These are phyloP conservation scores for Petrocephalus sullivani DNA, from an alignment of 2,797 vertebrate species.

Conservation along the genomic window DNA sequence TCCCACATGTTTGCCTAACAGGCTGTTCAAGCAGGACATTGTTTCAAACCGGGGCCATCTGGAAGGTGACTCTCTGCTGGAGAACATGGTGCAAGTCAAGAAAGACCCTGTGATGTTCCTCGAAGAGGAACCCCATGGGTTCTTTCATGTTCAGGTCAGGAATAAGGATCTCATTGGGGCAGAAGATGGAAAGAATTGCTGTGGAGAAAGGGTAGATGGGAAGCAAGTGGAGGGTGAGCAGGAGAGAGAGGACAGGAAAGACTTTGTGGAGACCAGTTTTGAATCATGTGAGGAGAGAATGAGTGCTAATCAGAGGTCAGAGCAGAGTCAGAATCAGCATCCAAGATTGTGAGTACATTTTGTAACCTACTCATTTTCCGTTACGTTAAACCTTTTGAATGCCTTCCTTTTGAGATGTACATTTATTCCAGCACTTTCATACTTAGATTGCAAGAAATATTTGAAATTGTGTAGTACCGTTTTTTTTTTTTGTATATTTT, in stretches of 20 bases:
- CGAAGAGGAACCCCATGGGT: conserved; percentile 53
- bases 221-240: conserved; percentile 41
- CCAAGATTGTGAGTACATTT: conserved; percentile 65
- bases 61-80: conserved; percentile 30
- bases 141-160: conserved; percentile 60
- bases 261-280: conserved; percentile 63
- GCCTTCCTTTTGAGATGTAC: conserved; percentile 37
- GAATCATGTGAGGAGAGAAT: conserved; percentile 54
- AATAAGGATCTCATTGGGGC: conserved; percentile 53
- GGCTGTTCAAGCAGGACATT: conserved; percentile 41
- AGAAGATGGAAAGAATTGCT: conserved; percentile 38
- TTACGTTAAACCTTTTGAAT: conserved; percentile 20
- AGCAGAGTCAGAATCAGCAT: conserved; percentile 59
- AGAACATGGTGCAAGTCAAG: conserved; percentile 49
- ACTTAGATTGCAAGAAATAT: conserved; percentile 49
- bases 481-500: conserved; percentile 49
- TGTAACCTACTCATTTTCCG: neutral
- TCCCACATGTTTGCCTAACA: conserved; percentile 44
- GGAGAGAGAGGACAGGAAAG: conserved; percentile 46
- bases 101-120: conserved; percentile 58
- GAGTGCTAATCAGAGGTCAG: conserved; percentile 41
- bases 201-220: conserved; percentile 30
- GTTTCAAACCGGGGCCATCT: conserved; percentile 39
- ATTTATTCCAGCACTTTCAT: conserved; percentile 39
- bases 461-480: conserved; percentile 29